Percentiles rank a stretch among this genome's conserved stretches.
phyloP scores from a whole-genome alignment of 2,797 vertebrate species.

The Danionella dracula region DNA sequence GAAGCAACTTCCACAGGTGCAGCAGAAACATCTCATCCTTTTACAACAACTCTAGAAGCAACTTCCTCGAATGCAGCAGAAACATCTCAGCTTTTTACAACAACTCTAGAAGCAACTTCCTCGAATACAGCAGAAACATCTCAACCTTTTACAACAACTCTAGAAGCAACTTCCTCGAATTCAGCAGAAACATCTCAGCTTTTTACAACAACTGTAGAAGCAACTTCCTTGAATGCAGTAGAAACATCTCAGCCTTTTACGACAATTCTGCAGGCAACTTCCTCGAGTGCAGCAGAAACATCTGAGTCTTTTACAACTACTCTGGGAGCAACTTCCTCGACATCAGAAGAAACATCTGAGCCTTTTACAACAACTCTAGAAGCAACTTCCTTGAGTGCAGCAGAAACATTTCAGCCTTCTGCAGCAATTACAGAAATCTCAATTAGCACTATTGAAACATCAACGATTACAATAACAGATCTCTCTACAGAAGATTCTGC shows the following conservation, averaged over 20 bases:
- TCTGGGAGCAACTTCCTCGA: neutral
- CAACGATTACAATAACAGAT: neutral
- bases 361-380: neutral
- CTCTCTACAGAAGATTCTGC: neutral
- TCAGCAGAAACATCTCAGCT: neutral
- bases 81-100: neutral
- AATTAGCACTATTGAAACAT: neutral
- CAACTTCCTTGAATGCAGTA: no score
- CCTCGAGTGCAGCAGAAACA: neutral
- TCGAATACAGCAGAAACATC: neutral
- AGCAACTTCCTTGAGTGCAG: neutral
- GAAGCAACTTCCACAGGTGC: no score
- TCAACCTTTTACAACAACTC: neutral
- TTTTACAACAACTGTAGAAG: neutral
- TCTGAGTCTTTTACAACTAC: neutral
- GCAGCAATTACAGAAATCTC: neutral
- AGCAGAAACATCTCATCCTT: no score
- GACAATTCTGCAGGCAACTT: no score
- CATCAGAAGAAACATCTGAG: neutral
- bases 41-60: neutral
- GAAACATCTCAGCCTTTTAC: neutral
- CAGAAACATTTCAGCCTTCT: neutral
- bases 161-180: neutral
- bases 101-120: neutral
- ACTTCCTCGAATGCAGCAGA: neutral